Evolutionary conservation across 2,888 invertebrate genomes (phyloP).

Genomic region (Phyllotreta striolata): DNA sequence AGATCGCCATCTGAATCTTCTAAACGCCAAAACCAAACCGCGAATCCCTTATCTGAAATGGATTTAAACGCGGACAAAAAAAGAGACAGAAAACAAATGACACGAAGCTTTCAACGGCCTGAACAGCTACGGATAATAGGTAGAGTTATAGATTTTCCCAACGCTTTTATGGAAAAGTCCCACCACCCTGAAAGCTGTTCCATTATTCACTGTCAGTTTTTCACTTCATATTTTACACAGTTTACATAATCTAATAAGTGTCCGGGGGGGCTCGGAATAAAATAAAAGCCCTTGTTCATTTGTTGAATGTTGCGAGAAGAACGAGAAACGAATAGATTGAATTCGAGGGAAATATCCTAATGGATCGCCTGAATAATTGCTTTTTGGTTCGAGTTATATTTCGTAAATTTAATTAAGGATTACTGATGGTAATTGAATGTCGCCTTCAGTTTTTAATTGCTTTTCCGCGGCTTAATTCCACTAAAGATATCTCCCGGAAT

Average conservation of each 20-base stretch:
- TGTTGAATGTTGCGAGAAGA: constrained; percentile 14
- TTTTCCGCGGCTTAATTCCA: no score
- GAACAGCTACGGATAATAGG: constrained; percentile 24
- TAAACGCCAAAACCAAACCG: constrained; percentile 12
- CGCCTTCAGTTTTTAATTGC: no score
- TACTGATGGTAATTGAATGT: no score
- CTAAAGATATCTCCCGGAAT: no score
- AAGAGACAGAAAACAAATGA: constrained; percentile 25
- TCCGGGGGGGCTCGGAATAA: constrained; percentile 14
- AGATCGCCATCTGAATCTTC: constrained; percentile 8
- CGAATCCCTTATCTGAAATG: constrained; percentile 16
- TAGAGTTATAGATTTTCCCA: constrained; percentile 24
- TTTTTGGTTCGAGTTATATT: neutral
- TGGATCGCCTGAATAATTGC: constrained; percentile 4
- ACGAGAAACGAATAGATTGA: neutral
- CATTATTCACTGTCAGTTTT: constrained; percentile 27
- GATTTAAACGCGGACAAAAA: constrained; percentile 17
- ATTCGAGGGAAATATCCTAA: constrained; percentile 5
- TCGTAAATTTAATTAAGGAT: no score
- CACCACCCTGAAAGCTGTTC: constrained; percentile 19
- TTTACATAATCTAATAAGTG: constrained; percentile 26
- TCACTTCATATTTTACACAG: constrained; percentile 25
- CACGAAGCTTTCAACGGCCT: constrained; percentile 18
- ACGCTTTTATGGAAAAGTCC: constrained; percentile 18
- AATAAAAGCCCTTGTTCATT: constrained; percentile 21